phyloP scores from a whole-genome alignment of 2,113 vertebrate genomes.

The Psephotus haematonotus region DNA sequence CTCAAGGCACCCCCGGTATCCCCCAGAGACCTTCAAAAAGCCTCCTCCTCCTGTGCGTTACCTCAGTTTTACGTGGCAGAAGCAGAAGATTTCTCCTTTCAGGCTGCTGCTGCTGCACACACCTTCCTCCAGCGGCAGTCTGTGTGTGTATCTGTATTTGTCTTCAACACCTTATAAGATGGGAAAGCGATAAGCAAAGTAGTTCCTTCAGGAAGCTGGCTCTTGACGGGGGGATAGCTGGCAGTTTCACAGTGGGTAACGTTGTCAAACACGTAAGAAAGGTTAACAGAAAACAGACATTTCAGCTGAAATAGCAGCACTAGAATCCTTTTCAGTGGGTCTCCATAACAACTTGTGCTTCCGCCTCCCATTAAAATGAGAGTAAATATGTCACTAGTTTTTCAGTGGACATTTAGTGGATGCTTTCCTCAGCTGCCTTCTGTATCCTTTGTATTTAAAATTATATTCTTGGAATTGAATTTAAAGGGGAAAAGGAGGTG shows the following conservation, averaged over 20 bases:
- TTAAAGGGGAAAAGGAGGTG: background rate
- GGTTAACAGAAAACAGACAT: background rate
- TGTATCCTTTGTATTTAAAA: background rate
- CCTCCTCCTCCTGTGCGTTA: background rate
- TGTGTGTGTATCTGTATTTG: accelerated
- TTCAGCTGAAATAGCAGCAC: background rate
- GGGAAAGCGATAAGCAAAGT: background rate
- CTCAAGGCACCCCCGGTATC: background rate
- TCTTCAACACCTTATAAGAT: background rate
- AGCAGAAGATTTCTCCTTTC: background rate
- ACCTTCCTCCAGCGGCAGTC: accelerated
- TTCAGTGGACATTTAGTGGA: background rate
- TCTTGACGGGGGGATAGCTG: background rate
- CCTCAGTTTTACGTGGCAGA: background rate
- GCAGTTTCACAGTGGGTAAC: background rate
- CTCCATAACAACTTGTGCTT: background rate
- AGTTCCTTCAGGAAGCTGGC: background rate
- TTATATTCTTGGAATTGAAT: background rate
- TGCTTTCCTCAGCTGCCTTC: background rate
- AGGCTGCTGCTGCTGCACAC: background rate
- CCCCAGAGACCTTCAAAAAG: background rate
- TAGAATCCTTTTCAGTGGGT: background rate
- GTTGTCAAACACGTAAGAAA: background rate
- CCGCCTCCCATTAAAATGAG: background rate
- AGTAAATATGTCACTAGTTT: background rate